These are phyloP conservation scores for Drosophila gaucha DNA, from an alignment of 2,888 invertebrate genomes.

Conservation along the genomic window DNA sequence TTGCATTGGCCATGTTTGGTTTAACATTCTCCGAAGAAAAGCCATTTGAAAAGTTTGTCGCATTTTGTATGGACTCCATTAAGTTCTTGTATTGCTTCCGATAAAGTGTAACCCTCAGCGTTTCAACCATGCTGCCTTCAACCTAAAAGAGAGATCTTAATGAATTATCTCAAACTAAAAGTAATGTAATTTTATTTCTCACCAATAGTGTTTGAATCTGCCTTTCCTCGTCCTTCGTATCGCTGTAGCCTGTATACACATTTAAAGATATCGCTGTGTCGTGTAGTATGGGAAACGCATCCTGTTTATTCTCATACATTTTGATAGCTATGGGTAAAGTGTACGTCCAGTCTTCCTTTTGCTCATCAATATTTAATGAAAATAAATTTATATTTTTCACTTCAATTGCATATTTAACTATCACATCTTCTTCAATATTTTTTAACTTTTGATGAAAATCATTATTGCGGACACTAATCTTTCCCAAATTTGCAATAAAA, in stretches of 20 bases:
- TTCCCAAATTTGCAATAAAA: conserved; percentile 95
- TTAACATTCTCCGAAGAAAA: conserved; percentile 30
- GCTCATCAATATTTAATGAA: conserved; percentile 88
- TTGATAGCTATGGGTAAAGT: conserved; percentile 87
- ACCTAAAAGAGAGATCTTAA: conserved; percentile 85
- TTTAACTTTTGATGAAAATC: conserved; percentile 51
- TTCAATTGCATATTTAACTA: conserved; percentile 87
- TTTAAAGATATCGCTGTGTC: conserved; percentile 92
- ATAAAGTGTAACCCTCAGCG: conserved; percentile 93
- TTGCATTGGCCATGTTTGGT: conserved; percentile 28
- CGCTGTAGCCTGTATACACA: conserved; percentile 55
- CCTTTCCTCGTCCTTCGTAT: conserved; percentile 34
- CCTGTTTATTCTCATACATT: conserved; percentile 90
- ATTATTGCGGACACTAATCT: conserved; percentile 89
- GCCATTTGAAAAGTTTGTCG: conserved; percentile 66
- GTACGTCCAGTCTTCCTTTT: conserved; percentile 83
- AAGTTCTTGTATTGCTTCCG: conserved; percentile 96
- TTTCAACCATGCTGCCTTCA: conserved; percentile 92
- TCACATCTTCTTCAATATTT: conserved; percentile 22
- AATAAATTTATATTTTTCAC: conserved; percentile 95
- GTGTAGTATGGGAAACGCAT: conserved; percentile 94
- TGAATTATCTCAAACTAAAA: background rate
- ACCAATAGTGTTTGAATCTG: conserved; percentile 51
- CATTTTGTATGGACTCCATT: conserved; percentile 88
- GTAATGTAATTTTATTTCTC: conserved; percentile 14